Conservation (phyloP, 2,797 vertebrate species). For the Ciconia nigra region DNA sequence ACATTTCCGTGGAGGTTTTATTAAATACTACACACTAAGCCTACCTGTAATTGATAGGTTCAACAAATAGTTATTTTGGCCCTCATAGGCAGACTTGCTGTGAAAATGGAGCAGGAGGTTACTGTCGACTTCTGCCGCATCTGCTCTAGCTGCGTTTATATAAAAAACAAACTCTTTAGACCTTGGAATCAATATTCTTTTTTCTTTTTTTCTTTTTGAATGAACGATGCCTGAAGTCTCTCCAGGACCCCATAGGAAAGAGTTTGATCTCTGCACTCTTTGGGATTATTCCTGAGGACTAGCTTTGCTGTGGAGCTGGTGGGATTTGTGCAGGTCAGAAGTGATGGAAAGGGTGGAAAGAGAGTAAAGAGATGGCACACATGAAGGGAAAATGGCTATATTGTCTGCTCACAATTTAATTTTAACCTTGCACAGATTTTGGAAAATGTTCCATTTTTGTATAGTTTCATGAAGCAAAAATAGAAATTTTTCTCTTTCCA, state of each 20-base stretch:
- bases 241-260: neutral
- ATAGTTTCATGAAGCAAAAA: neutral
- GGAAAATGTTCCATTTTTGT: neutral
- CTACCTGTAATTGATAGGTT: neutral
- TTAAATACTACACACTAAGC: neutral
- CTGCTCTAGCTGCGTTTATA: neutral
- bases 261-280: neutral
- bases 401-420: neutral
- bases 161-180: neutral
- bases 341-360: neutral
- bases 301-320: neutral
- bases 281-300: neutral
- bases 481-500: neutral
- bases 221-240: neutral
- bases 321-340: neutral
- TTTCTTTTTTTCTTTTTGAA: neutral
- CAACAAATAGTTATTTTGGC: neutral
- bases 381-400: neutral
- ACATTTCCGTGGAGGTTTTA: neutral
- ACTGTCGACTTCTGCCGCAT: neutral
- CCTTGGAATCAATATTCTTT: neutral
- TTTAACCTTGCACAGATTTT: slow-evolving; percentile 12
- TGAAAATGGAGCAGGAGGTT: neutral
- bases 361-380: neutral
- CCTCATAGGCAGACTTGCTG: neutral